phyloP scores from a whole-genome alignment of 2,888 invertebrate genomes.

The Aporophyla nigra region DNA sequence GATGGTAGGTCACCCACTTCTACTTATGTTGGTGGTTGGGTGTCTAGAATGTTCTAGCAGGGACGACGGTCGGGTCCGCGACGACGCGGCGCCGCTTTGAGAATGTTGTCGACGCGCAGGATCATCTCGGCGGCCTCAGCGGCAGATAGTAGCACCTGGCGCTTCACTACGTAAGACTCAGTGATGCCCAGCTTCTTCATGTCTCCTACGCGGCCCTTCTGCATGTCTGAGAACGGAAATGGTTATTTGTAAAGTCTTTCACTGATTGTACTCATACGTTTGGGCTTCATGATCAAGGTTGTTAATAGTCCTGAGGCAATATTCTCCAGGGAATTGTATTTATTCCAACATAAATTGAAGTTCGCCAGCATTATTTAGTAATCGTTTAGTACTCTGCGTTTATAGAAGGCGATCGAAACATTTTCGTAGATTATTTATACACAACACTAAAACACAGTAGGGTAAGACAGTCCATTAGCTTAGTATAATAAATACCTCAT shows the following conservation, averaged over 20 bases:
- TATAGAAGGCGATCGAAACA: not conserved
- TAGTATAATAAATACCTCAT: not conserved
- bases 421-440: not conserved
- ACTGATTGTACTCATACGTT: not conserved
- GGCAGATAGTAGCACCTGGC: slow-evolving; percentile 98
- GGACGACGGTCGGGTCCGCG: slow-evolving; percentile 96
- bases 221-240: slow-evolving; percentile 93
- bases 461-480: no score
- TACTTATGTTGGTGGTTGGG: slow-evolving; percentile 35
- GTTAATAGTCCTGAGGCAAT: not conserved
- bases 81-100: slow-evolving; percentile 97
- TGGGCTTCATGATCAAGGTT: no score
- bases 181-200: slow-evolving; percentile 98
- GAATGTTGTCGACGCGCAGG: slow-evolving; percentile 98
- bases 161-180: slow-evolving; percentile 99
- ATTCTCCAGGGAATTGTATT: not conserved
- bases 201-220: slow-evolving; percentile 96
- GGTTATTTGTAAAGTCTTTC: not conserved
- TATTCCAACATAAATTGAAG: not conserved
- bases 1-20: slow-evolving; percentile 49
- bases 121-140: slow-evolving; percentile 99
- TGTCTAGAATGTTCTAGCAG: slow-evolving; percentile 89
- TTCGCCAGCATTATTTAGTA: not conserved
- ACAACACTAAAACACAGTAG: not conserved
- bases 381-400: not conserved